Evolutionary conservation across 1,140 invertebrate genomes (phyloP).

Genomic region (Amyelois transitella): DNA sequence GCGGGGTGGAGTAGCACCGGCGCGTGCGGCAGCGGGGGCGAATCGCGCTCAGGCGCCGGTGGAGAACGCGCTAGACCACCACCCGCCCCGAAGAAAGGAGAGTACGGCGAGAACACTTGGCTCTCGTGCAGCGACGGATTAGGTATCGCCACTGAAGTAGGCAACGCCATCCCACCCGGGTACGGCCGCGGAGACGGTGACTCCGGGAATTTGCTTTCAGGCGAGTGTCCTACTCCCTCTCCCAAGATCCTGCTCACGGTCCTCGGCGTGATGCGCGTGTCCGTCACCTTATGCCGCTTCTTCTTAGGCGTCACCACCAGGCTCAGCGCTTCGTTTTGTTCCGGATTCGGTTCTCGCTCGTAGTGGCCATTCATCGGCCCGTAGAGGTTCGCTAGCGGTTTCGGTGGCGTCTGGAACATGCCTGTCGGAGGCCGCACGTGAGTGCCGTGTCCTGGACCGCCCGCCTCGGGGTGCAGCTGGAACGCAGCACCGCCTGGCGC

Average conservation of each 20-base stretch:
- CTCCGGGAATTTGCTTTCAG: constrained; percentile 74
- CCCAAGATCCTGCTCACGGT: constrained; percentile 90
- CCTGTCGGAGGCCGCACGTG: constrained; percentile 82
- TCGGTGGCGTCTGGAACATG: constrained; percentile 87
- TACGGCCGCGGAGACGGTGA: constrained; percentile 84
- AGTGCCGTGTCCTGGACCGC: constrained; percentile 79
- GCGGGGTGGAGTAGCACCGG: constrained; percentile 87
- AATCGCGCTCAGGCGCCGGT: constrained; percentile 83
- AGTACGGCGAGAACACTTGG: constrained; percentile 93
- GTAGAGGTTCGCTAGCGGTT: constrained; percentile 80
- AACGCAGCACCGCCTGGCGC: constrained; percentile 74
- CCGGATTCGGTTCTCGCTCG: constrained; percentile 81
- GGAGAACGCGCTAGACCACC: constrained; percentile 73
- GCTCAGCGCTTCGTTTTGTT: constrained; percentile 95
- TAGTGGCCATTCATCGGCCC: constrained; percentile 81
- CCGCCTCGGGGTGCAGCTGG: constrained; percentile 62
- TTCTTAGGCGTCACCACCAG: constrained; percentile 95
- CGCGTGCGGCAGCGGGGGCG: constrained; percentile 85
- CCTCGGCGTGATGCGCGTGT: constrained; percentile 94
- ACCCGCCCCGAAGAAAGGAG: constrained; percentile 85
- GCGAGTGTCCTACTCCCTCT: constrained; percentile 82
- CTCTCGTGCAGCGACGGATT: constrained; percentile 96
- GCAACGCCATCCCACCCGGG: constrained; percentile 89
- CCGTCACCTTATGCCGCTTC: constrained; percentile 97
- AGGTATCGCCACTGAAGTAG: constrained; percentile 95